Percentiles rank a stretch among this genome's conserved stretches.
Conservation (phyloP, 2,888 invertebrate species). For the Scrobipalpa atriplicella region DNA sequence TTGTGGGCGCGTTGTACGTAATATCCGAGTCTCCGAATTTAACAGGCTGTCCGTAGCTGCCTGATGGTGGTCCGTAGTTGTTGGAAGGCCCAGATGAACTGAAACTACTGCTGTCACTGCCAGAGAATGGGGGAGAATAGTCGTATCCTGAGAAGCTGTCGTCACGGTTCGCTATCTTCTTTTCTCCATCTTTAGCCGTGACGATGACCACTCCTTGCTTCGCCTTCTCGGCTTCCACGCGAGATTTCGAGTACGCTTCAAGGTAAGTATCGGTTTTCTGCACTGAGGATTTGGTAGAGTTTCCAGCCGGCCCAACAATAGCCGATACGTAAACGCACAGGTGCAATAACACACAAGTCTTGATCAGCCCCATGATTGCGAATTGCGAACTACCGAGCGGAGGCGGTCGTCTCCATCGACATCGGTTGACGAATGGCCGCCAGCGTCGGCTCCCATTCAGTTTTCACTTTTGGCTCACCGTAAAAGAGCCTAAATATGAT, state of each 20-base stretch:
- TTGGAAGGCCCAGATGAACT: slow-evolving; percentile 54
- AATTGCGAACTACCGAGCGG: slow-evolving; percentile 56
- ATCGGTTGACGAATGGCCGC: slow-evolving; percentile 76
- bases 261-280: slow-evolving; percentile 84
- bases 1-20: slow-evolving; percentile 64
- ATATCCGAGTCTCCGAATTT: slow-evolving; percentile 63
- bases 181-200: slow-evolving; percentile 76
- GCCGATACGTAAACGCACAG: slow-evolving; percentile 62
- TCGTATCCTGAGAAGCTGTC: slow-evolving; percentile 73
- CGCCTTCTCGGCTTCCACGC: slow-evolving; percentile 72
- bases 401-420: slow-evolving; percentile 77
- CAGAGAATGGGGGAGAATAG: slow-evolving; percentile 67
- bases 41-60: slow-evolving; percentile 60
- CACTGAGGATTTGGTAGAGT: slow-evolving; percentile 56
- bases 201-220: slow-evolving; percentile 72
- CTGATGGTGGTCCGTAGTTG: slow-evolving; percentile 54
- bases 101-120: slow-evolving; percentile 54
- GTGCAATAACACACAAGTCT: slow-evolving; percentile 52
- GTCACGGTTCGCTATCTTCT: slow-evolving; percentile 73
- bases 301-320: slow-evolving; percentile 66
- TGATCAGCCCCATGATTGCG: slow-evolving; percentile 33
- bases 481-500: slow-evolving; percentile 83
- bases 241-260: slow-evolving; percentile 84
- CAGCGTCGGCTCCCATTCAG: slow-evolving; percentile 67
- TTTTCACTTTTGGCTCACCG: slow-evolving; percentile 82